These are phyloP conservation scores for Pocillopora verrucosa DNA, from an alignment of 64 coral and sea anemone genomes.

Conservation along the genomic window DNA sequence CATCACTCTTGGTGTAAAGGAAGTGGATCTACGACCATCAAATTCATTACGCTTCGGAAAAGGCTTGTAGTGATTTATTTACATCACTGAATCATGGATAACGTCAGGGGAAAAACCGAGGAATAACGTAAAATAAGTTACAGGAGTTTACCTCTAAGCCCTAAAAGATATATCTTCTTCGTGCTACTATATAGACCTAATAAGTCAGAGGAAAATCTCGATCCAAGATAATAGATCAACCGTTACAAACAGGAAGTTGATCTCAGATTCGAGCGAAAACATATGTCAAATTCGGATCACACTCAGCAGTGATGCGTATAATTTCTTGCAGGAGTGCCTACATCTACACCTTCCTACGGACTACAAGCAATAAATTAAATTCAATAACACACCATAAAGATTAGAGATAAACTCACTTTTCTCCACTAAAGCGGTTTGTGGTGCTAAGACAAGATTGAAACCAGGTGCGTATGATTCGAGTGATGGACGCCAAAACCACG, in stretches of 20 bases:
- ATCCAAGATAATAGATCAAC: background rate
- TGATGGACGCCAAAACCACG: conserved; percentile 31
- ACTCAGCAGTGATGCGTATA: background rate
- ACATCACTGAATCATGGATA: too few relatives aligned
- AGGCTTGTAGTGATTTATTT: too few relatives aligned
- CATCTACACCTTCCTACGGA: background rate
- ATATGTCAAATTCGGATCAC: background rate
- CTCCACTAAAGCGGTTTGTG: conserved; percentile 12
- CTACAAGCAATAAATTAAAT: background rate
- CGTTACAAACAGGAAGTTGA: background rate
- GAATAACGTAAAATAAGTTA: too few relatives aligned
- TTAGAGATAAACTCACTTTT: background rate
- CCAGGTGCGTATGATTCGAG: conserved; percentile 61
- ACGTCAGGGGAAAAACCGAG: too few relatives aligned
- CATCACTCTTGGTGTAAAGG: too few relatives aligned
- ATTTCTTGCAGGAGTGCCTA: background rate
- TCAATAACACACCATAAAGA: background rate
- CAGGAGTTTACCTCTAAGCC: too few relatives aligned
- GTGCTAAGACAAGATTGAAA: conserved; percentile 71
- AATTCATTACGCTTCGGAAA: too few relatives aligned
- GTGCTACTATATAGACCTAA: background rate
- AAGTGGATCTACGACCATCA: too few relatives aligned
- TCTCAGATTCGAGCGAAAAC: background rate
- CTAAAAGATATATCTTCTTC: background rate
- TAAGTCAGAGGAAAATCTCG: background rate